A percentile compares a stretch with the other conserved stretches of the same genome.
Conservation (phyloP, 2,113 vertebrate species). For the Atherinomorus stipes region DNA sequence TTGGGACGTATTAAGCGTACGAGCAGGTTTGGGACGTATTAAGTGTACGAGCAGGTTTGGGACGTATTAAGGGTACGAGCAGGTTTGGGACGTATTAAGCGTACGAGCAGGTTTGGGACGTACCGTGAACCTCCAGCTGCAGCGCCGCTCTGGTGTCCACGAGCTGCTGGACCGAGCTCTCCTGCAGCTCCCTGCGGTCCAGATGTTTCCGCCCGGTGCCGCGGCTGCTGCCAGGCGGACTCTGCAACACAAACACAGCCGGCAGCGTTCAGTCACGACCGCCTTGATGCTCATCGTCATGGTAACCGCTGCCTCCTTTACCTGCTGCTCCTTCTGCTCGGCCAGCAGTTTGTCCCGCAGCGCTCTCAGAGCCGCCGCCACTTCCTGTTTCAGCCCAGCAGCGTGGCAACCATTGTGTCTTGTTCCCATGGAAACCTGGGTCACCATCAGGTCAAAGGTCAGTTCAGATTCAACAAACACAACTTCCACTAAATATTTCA, state of each 20-base stretch:
- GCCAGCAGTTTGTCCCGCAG: constrained; percentile 77
- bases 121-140: constrained; percentile 76
- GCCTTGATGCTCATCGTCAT: accelerated
- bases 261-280: not conserved
- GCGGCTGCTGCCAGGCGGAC: constrained; percentile 35
- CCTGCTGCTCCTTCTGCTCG: constrained; percentile 69
- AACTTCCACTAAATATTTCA: no score
- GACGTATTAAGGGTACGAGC: no score
- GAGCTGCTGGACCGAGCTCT: constrained; percentile 69
- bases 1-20: no score
- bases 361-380: constrained; percentile 66
- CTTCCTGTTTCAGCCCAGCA: constrained; percentile 78
- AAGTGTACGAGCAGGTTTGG: no score
- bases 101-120: no score
- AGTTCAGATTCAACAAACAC: not conserved
- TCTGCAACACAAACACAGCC: constrained; percentile 60
- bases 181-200: constrained; percentile 72
- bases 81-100: no score
- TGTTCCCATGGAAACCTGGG: constrained; percentile 60
- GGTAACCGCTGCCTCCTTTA: not conserved
- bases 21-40: no score
- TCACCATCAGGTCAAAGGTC: constrained; percentile 17
- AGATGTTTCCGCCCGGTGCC: constrained; percentile 68
- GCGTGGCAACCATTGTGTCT: constrained; percentile 49
- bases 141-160: constrained; percentile 62